Base-by-base conservation (phyloP, 2,797 vertebrate species). In the Anolis apletophallus region DNA sequence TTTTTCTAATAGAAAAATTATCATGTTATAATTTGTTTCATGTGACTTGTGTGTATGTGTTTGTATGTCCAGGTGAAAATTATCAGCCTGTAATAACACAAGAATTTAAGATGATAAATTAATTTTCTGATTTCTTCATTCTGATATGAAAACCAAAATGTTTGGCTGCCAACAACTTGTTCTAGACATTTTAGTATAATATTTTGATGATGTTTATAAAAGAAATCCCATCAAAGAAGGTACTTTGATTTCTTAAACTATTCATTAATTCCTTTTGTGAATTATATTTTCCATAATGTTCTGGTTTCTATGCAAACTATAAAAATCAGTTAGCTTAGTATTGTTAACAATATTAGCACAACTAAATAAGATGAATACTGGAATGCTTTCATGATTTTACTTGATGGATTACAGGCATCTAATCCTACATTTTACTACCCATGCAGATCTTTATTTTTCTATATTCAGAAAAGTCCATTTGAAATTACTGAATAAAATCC, bases 1-100 rank as follows among this genome's bases (percentile, higher is more conserved):
- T 73, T 87, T 32, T 81, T 93, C 92, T 91, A 86, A 72, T 87
- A 72, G 90, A 57, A 78, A 69, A 83, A 88, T 76, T 81, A 77
- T n/a, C 32, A 34, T 69, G 19, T 2, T 80, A 0, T 89, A 69
- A 76, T 91, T 91, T 92, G 80, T 90, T 90, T 91, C 67, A 34
- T 64, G 26, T 64, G 8, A 67, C 32, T 84, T 80, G 54, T 84
- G 13, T 87, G 40, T 59, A 29, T 52, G 11, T 50, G 8, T 29
- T 29, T 75, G 71, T 52, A 9, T 52, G 50, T 76, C 0, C 12
- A 14, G 17, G n/a, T 29, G 29, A 13, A 34, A 13, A 5, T 52
- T 14, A 74, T 46, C n/a, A 26, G 29, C 12, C 14, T 23, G 10
- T 79, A 84, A 59, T 40, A 72, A 14, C 78, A 83, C 46, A 61